Conservation (phyloP, 2,797 vertebrate genomes). For the Acomys russatus region DNA sequence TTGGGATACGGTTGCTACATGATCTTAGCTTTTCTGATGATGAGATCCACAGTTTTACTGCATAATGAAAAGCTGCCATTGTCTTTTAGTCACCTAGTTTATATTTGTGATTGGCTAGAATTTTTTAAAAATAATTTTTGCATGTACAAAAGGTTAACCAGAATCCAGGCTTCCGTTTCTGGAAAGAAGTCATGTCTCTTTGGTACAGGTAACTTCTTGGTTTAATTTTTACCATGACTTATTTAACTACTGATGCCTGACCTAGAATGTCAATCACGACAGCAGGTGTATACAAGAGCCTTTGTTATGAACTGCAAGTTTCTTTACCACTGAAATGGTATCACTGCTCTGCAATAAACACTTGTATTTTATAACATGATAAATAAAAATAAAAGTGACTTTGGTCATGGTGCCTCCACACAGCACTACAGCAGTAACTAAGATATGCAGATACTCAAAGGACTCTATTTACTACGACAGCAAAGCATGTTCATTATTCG, state of each 20-base stretch:
- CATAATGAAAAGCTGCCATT: slow-evolving; percentile 86
- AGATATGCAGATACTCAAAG: no score
- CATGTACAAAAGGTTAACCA: slow-evolving; percentile 82
- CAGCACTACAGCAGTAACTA: no score
- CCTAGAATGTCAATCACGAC: slow-evolving; percentile 80
- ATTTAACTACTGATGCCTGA: slow-evolving; percentile 85
- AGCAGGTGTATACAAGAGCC: slow-evolving; percentile 71
- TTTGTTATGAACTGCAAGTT: slow-evolving; percentile 76
- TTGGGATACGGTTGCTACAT: slow-evolving; percentile 88
- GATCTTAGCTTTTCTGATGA: slow-evolving; percentile 93
- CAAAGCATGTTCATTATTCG: no score
- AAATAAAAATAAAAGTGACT: neutral
- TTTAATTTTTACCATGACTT: slow-evolving; percentile 88
- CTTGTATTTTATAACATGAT: slow-evolving; percentile 83
- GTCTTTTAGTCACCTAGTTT: slow-evolving; percentile 80
- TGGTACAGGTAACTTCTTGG: neutral
- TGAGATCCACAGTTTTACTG: slow-evolving; percentile 93
- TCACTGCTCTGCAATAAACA: slow-evolving; percentile 73
- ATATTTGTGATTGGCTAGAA: slow-evolving; percentile 74
- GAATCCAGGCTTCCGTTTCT: slow-evolving; percentile 84
- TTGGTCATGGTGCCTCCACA: no score
- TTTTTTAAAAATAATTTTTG: slow-evolving; percentile 84
- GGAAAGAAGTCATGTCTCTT: slow-evolving; percentile 79
- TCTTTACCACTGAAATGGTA: slow-evolving; percentile 68
- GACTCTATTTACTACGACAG: no score